Evolutionary conservation across 2,797 vertebrate genomes (phyloP).

Genomic region (Pangasius djambal): DNA sequence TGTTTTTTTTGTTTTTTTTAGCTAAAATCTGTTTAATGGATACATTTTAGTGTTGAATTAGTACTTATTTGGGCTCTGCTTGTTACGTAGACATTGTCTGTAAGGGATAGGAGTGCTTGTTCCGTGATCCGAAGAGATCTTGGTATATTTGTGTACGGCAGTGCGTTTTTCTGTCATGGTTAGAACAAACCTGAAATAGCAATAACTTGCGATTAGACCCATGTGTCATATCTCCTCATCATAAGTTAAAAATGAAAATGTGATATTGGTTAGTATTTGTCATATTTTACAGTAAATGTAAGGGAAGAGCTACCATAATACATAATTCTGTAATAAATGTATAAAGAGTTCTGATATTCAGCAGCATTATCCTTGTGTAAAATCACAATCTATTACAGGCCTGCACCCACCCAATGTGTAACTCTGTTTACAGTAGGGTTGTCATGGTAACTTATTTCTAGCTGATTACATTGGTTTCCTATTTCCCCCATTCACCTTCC

Average conservation of each 20-base stretch:
- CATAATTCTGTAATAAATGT: neutral
- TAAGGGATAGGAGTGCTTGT: neutral
- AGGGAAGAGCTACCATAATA: neutral
- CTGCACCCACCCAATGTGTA: neutral
- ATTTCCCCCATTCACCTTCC: neutral
- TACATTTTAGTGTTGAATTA: neutral
- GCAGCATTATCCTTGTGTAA: neutral
- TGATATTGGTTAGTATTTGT: neutral
- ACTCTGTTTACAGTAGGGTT: neutral
- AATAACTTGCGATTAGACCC: neutral
- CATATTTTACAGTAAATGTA: neutral
- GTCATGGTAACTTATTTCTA: conserved; percentile 3
- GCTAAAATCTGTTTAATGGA: neutral
- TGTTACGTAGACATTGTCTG: neutral
- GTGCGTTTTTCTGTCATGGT: no score
- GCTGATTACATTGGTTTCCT: neutral
- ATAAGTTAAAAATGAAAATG: neutral
- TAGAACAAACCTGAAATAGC: neutral
- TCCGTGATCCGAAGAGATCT: neutral
- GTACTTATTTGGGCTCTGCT: neutral
- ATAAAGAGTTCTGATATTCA: neutral
- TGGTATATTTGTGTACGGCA: neutral
- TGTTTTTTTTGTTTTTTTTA: no score
- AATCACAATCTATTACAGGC: neutral
- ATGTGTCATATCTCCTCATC: neutral